Base-by-base conservation (phyloP, 1,140 invertebrate species). In the Sesamia nonagrioides region DNA sequence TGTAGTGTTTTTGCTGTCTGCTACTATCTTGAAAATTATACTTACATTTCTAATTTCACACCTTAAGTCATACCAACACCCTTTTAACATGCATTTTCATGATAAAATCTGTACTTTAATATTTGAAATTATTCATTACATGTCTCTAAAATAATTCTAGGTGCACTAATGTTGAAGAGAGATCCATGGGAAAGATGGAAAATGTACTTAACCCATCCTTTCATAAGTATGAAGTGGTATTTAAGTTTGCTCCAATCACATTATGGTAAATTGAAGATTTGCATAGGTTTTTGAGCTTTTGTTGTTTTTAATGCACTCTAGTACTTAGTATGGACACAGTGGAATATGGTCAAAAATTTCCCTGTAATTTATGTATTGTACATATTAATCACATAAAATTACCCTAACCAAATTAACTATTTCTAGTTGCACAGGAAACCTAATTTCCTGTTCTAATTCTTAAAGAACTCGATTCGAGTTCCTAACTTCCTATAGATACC, bases 211-310 rank as follows among this genome's bases (percentile, higher is more conserved):
- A 92, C 85, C 58, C 95, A 95, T 89, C 94, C 93, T 87, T 89
- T 95, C 90, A 95, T 95, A 85, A 94, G 93, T 93, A 92, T 93
- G 80, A 95, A 95, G 90, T 95, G 94, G 94, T 95, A 92, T 92
- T 95, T 95, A 94, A 94, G 92, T 89, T 94, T 95, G 89, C 91
- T 92, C 68, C 89, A 95, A 84, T 92, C 94, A 86, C 87, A 95
- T 81, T 95, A 93, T 95, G 95, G 95, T 95, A 95, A 95, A 89
- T 91, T 83, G 81, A 86, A 82, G 79, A 82, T 85, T 89, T 85
- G 72, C 75, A 77, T 86, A 84, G 75, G 86, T 84, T 77, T 82
- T 86, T 85, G 82, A 68, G 54, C 80, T 68, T 80, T 85, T 35
- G 9, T 61, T 61, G 17, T 60, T 78, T 69, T 33, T 33, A 56